Percentiles rank a stretch among this genome's conserved stretches.
Evolutionary conservation across 2,113 vertebrate genomes (phyloP).

Genomic region (Sclerurus mexicanus): DNA sequence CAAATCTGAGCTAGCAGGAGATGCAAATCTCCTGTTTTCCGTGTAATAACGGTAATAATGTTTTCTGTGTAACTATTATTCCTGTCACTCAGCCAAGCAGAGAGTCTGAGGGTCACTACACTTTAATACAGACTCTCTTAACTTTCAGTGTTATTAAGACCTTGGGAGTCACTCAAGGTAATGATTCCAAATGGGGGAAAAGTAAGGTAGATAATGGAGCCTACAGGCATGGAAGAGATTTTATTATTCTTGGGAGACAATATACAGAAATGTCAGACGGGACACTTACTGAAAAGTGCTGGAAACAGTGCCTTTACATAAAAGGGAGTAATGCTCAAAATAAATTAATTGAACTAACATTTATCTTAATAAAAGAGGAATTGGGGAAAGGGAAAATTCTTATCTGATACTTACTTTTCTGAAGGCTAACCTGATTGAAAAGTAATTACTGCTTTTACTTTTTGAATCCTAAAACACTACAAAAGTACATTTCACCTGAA

Average conservation of each 20-base stretch:
- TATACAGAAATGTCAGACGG: not conserved
- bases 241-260: not conserved
- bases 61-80: not conserved
- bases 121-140: not conserved
- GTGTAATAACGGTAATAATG: not conserved
- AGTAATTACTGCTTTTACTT: not conserved
- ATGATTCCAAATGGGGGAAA: not conserved
- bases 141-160: not conserved
- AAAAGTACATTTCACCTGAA: not conserved
- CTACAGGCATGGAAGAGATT: not conserved
- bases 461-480: not conserved
- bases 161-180: not conserved
- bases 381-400: not conserved
- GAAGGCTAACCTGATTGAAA: not conserved
- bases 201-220: constrained; percentile 1
- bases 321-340: not conserved
- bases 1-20: not conserved
- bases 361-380: not conserved
- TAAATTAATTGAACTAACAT: not conserved
- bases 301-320: not conserved
- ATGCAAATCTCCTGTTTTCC: too few relatives aligned
- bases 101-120: not conserved
- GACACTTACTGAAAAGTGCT: not conserved
- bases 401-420: not conserved
- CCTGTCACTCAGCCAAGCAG: not conserved